Base-by-base conservation (phyloP, 2,888 invertebrate genomes). In the Caenorhabditis doughertyi region DNA sequence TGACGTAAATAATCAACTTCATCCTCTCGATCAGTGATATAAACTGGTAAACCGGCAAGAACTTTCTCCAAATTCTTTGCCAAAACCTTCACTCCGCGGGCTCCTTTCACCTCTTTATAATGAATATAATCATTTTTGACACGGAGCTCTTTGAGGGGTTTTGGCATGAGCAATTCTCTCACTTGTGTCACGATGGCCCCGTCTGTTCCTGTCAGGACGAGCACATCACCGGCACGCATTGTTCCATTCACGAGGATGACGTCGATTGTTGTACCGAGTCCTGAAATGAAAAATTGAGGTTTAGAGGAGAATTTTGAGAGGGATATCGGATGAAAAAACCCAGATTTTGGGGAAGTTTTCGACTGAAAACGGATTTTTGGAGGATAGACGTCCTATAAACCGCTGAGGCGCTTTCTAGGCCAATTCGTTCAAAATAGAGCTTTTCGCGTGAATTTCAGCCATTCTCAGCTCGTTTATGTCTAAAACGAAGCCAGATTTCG, bases 141-240 rank as follows among this genome's bases (percentile, higher is more conserved):
- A 87, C 99, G 93, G 58, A 99, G 93, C 92, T 99, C 99, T 93
- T 96, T 96, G 94, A 99, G 95, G 0, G 99, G 98, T 92, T 98
- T 97, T 2, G 99, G 99, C 96, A 98, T 97, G 32, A 99, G 94
- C 32, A 99, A 94, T 0, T 97, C 98, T 58, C 98, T 94, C 85
- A 99, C 97, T 93, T 97, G 97, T 0, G 99, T 98, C 32, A 96
- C 96, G 85, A 99, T 97, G 0, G 99, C 97, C 0, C 99, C 99
- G 91, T 99, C 99, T 0, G 97, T 97, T 55, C 99, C 99, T 1
- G 98, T 98, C 74, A 99, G 93, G 32, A 99, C 94, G 93, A 98
- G 95, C 0, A 97, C 96, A 90, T 98, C 97, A 1, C 97, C 97
- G 92, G 97, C 97, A 60, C 94, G 94, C 42, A 99, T 93, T n/a